Conservation (phyloP, 2,888 invertebrate genomes). For the Caenorhabditis macrosperma region DNA sequence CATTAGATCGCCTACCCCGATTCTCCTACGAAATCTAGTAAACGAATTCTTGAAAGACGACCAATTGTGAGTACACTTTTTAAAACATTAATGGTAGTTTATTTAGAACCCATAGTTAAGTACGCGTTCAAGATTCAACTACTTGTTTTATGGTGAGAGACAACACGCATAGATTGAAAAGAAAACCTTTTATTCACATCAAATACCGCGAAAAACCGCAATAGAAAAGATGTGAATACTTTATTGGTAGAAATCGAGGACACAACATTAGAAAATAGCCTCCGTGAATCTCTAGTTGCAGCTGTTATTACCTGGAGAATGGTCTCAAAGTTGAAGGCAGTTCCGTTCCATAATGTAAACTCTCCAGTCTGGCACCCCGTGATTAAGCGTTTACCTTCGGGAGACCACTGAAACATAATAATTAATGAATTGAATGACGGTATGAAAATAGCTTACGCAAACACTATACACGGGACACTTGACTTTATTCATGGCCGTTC, state of each 20-base stretch:
- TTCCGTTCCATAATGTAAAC: constrained; percentile 99
- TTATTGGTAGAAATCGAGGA: constrained; percentile 21
- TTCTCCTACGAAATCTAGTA: background rate
- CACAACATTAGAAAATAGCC: background rate
- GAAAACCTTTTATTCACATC: constrained; percentile 61
- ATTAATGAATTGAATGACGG: too few relatives aligned
- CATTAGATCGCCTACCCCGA: background rate
- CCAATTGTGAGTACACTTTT: background rate
- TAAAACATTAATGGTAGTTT: too few relatives aligned
- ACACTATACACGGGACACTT: constrained; percentile 98
- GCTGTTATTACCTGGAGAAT: constrained; percentile 89
- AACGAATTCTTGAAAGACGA: background rate
- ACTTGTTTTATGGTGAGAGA: background rate
- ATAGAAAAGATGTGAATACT: constrained; percentile 55
- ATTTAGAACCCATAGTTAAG: background rate
- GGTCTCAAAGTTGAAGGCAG: constrained; percentile 99
- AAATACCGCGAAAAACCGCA: constrained; percentile 44
- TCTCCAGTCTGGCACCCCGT: constrained; percentile 99
- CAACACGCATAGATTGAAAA: background rate
- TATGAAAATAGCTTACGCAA: constrained; percentile 83
- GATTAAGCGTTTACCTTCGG: constrained; percentile 95
- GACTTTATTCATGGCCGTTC: constrained; percentile 99
- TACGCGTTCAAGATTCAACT: constrained; percentile 4
- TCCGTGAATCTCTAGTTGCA: constrained; percentile 13
- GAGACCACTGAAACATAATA: constrained; percentile 94